These are phyloP conservation scores for Ardeotis arabs DNA, from an alignment of 2,113 vertebrate genomes.

Conservation along the genomic window DNA sequence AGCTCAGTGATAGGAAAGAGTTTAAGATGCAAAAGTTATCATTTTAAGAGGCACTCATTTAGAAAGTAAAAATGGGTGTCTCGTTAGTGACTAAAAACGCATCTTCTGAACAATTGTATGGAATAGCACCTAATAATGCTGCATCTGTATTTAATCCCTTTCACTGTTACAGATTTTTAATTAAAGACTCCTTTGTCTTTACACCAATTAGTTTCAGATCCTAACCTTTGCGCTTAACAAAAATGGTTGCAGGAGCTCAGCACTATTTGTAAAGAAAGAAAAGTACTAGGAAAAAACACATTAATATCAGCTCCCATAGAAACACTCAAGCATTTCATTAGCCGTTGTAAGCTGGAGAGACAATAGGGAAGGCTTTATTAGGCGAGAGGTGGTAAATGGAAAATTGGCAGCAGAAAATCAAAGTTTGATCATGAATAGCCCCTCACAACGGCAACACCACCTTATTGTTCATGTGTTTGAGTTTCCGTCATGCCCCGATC, in stretches of 20 bases:
- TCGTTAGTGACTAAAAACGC: neutral
- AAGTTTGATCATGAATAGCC: neutral
- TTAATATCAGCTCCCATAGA: conserved; percentile 29
- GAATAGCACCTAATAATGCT: neutral
- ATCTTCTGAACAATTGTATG: neutral
- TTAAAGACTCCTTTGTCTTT: conserved; percentile 7
- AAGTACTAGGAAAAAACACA: neutral
- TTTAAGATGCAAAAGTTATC: neutral
- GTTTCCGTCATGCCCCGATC: neutral
- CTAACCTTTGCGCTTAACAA: neutral
- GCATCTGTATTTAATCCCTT: conserved; percentile 12
- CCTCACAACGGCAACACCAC: neutral
- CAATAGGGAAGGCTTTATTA: neutral
- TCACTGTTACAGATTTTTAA: conserved; percentile 10
- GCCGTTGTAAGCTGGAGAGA: neutral
- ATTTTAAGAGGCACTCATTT: neutral
- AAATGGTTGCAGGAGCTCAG: neutral
- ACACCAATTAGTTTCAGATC: neutral
- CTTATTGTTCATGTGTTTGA: neutral
- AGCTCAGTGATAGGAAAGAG: neutral
- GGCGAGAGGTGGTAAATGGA: neutral
- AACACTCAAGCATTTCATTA: conserved; percentile 23
- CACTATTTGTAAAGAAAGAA: neutral
- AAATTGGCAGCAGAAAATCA: conserved; percentile 17
- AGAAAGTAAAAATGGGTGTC: neutral